Conservation (phyloP, 2,888 invertebrate genomes). For the Dasysyrphus albostriatus region DNA sequence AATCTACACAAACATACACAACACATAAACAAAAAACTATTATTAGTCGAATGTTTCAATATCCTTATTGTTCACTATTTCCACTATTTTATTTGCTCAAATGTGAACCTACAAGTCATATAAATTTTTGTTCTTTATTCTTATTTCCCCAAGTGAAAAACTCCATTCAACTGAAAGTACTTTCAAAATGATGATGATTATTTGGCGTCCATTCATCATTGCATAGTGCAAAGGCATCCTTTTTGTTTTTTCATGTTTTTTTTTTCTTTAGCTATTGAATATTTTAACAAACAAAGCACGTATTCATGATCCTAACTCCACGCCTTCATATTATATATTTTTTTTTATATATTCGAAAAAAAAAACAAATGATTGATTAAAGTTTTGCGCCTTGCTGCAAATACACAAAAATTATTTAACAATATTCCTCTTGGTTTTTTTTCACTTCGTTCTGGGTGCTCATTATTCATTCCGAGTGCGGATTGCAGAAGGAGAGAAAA, state of each 20-base stretch:
- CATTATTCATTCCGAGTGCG: conserved; percentile 40
- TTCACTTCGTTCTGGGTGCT: not conserved
- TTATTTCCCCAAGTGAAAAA: conserved; percentile 52
- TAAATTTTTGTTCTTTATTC: conserved; percentile 41
- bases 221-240: conserved; percentile 48
- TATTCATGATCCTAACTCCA: conserved; percentile 46
- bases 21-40: conserved; percentile 4
- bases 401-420: conserved; percentile 40
- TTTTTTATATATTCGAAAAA: conserved; percentile 4
- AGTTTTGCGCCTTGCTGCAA: conserved; percentile 51
- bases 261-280: conserved; percentile 26
- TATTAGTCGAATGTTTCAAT: conserved; percentile 40
- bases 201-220: conserved; percentile 64
- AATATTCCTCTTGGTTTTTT: conserved; percentile 24
- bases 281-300: conserved; percentile 56
- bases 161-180: conserved; percentile 67
- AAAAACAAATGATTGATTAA: conserved; percentile 62
- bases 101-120: conserved; percentile 43
- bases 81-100: conserved; percentile 23
- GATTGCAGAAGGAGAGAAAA: conserved; percentile 9
- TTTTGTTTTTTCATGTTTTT: conserved; percentile 19
- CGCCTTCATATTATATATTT: conserved; percentile 2
- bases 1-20: not conserved
- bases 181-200: conserved; percentile 62
- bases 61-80: conserved; percentile 35